Conservation (phyloP, 1,140 invertebrate species). For the Anthonomus grandis region DNA sequence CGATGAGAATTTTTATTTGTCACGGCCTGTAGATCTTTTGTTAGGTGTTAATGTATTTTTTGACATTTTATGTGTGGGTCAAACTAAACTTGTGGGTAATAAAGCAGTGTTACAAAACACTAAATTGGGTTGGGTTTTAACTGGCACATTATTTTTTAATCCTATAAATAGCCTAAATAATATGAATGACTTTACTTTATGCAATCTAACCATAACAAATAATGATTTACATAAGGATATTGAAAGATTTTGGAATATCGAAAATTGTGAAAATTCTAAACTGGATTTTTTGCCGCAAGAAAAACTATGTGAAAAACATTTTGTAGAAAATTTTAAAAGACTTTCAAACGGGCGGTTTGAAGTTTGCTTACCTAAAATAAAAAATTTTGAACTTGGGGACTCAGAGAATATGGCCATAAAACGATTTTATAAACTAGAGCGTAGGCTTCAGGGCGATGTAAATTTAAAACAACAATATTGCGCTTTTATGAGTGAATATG, state of each 20-base stretch:
- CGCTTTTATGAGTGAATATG: conserved; percentile 6
- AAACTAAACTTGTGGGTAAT: conserved; percentile 11
- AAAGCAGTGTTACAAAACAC: conserved; percentile 30
- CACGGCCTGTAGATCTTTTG: conserved; percentile 18
- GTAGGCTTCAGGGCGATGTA: conserved; percentile 6
- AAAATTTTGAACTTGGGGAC: conserved; percentile 12
- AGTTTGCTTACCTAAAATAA: conserved; percentile 22
- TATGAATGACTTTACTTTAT: not conserved
- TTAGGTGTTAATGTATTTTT: conserved; percentile 25
- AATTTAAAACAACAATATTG: not conserved
- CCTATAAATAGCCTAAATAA: not conserved
- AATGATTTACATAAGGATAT: not conserved
- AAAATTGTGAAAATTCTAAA: conserved; percentile 2
- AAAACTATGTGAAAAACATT: conserved; percentile 28
- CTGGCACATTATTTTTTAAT: not conserved
- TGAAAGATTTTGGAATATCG: conserved; percentile 23
- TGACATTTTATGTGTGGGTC: conserved; percentile 25
- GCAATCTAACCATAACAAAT: not conserved
- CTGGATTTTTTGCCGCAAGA: conserved; percentile 1
- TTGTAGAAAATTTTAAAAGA: conserved; percentile 11
- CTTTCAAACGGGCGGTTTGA: conserved; percentile 16
- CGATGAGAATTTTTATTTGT: conserved; percentile 14
- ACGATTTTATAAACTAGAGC: conserved; percentile 14
- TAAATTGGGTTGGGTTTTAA: conserved; percentile 33
- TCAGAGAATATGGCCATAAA: conserved; percentile 9